Evolutionary conservation across 2,888 invertebrate species (phyloP), one percentile per base, ranked within the genome.

Genomic region (Pseudolycoriella hygida): DNA sequence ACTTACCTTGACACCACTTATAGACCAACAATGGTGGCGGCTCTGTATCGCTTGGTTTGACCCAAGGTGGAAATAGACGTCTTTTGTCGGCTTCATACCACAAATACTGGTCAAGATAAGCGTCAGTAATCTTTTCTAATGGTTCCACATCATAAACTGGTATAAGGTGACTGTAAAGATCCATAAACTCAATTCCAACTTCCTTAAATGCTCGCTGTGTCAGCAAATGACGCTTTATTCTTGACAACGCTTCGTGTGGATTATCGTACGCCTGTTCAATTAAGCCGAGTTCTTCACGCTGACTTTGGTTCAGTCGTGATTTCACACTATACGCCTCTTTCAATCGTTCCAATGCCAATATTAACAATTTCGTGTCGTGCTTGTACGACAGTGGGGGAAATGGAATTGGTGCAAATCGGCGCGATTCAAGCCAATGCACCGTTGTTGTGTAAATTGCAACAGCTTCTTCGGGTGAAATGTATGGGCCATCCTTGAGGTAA

Each of bases 211-310:
- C 90, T 64, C 98, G 76, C 67, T 97, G 97, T 0, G 98, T 99
- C 4, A 99, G 72, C 59, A 99, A 72, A 69, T 99, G 98, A 75
- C 98, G 88, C 62, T 99, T 99, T 58, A 99, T 99, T 58, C 98
- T 81, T 0, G 97, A 97, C 52, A 99, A 67, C 0, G 98, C 98
- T 65, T 99, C 98, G 60, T 99, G 98, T 19, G 98, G 98, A 68
- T 99, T 99, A 61, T 99, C 98, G 57, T 99, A 99, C 0, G 98
- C 98, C 67, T 99, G 98, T 63, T 99, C 98, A 53, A 99, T 99
- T 40, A 99, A 71, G 5, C 98, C 98, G 53, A 99, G 67, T 63
- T 99, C 98, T 63, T 99, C 98, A 53, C 98, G 73, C 66, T 99
- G 98, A 55, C 94, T 96, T 67, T 99, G 98, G 67, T 99, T 99